Evolutionary conservation across 2,888 invertebrate species (phyloP), one percentile per base, ranked within the genome.

Genomic region (Podotricha telesiphe): DNA sequence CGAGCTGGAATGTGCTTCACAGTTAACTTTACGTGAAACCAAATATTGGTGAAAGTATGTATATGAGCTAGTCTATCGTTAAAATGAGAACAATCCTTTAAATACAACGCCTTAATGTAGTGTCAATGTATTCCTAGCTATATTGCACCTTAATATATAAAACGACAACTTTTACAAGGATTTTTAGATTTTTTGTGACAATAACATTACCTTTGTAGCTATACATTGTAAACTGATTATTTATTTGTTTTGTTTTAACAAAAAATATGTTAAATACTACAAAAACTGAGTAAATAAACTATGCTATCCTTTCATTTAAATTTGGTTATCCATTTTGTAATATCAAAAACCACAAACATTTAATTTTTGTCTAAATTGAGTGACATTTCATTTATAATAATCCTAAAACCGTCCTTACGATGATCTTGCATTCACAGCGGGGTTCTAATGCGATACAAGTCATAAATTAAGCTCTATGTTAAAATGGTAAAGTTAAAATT

Each of bases 301-400:
- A n/a, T n/a, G n/a, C n/a, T n/a, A n/a, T n/a, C n/a, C n/a, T n/a
- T n/a, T n/a, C n/a, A n/a, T n/a, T n/a, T n/a, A n/a, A n/a, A n/a
- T n/a, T n/a, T n/a, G n/a, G n/a, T n/a, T n/a, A n/a, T n/a, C n/a
- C n/a, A n/a, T n/a, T n/a, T n/a, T n/a, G n/a, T n/a, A n/a, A n/a
- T n/a, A n/a, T n/a, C n/a, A 7, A 13, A 61, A 65, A 65, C 55
- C 55, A 51, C 34, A 11, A 69, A 59, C 58, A 53, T 66, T 34
- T 51, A 70, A 67, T 62, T 67, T 61, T 51, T 17, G 17, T 63
- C 53, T 17, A 65, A 71, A 65, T 17, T 67, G 67, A 69, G 79
- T 85, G 87, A 87, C 86, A 85, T 85, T 86, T 86, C 87, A 89
- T 88, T 86, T 88, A 87, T 85, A 86, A 87, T 85, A 86, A 86